Conservation (phyloP, 2,888 invertebrate species). For the Leistus spinibarbis region DNA sequence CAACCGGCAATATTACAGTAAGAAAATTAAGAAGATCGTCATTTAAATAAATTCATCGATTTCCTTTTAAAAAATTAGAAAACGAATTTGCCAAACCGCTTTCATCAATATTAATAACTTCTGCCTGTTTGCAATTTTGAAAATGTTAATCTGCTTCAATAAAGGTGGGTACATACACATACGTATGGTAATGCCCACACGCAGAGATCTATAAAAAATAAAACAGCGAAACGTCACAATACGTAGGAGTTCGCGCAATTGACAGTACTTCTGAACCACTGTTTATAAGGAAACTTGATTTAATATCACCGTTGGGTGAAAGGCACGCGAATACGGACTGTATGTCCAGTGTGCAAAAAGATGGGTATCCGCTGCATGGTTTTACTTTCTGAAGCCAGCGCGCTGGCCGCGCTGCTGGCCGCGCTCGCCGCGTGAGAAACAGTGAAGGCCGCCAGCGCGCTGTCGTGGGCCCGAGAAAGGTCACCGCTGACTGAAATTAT, state of each 20-base stretch:
- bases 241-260: not conserved
- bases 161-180: not conserved
- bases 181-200: too few relatives aligned
- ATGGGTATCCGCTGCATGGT: not conserved
- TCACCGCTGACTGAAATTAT: slow-evolving; percentile 9
- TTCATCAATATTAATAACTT: not conserved
- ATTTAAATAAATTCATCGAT: not conserved
- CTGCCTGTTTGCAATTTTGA: not conserved
- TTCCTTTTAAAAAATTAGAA: not conserved
- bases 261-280: slow-evolving; percentile 1
- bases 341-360: not conserved
- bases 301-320: not conserved
- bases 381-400: slow-evolving; percentile 21
- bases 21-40: not conserved
- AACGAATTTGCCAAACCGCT: not conserved
- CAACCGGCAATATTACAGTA: not conserved
- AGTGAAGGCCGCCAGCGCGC: slow-evolving; percentile 17
- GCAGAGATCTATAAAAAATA: not conserved
- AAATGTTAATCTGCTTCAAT: not conserved
- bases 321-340: not conserved
- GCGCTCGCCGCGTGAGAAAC: slow-evolving; percentile 15
- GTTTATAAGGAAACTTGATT: slow-evolving; percentile 6
- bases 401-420: not conserved
- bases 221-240: not conserved
- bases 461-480: slow-evolving; percentile 26